A percentile compares a stretch with the other conserved stretches of the same genome.
phyloP scores from a whole-genome alignment of 2,888 invertebrate genomes.

The Adelphocoris suturalis region DNA sequence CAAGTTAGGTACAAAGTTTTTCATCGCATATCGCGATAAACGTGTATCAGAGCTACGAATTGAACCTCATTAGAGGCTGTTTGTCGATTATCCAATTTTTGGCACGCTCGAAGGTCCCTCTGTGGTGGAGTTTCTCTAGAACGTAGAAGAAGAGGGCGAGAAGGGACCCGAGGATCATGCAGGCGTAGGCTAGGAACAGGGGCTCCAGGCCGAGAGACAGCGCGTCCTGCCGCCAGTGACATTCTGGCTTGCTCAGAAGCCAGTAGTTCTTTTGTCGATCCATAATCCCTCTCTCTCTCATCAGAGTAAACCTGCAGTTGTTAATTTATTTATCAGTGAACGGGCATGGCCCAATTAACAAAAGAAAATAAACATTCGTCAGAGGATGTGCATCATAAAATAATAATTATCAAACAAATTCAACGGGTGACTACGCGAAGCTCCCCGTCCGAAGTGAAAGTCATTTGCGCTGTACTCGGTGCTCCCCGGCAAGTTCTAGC shows the following conservation, averaged over 20 bases:
- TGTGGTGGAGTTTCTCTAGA: conserved; percentile 34
- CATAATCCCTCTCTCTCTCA: conserved; percentile 75
- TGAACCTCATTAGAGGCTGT: conserved; percentile 14
- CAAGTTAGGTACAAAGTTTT: no score
- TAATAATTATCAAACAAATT: no score
- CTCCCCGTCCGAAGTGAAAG: no score
- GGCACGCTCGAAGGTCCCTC: conserved; percentile 65
- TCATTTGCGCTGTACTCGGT: no score
- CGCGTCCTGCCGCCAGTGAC: conserved; percentile 74
- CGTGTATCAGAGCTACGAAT: neutral
- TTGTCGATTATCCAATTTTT: conserved; percentile 30
- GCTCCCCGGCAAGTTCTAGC: no score
- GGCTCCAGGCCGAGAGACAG: conserved; percentile 74
- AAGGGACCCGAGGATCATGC: conserved; percentile 70
- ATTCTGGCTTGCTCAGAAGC: conserved; percentile 74
- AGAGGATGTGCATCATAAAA: no score
- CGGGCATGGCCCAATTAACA: no score
- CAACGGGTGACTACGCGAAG: no score
- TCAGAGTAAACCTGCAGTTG: conserved; percentile 72
- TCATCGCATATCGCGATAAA: no score
- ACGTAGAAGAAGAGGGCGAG: conserved; percentile 57
- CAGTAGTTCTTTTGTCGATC: conserved; percentile 73
- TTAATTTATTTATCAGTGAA: no score
- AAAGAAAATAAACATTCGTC: no score
- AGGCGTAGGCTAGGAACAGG: conserved; percentile 73